Evolutionary conservation across 2,888 invertebrate genomes (phyloP).

Genomic region (Operophtera brumata): DNA sequence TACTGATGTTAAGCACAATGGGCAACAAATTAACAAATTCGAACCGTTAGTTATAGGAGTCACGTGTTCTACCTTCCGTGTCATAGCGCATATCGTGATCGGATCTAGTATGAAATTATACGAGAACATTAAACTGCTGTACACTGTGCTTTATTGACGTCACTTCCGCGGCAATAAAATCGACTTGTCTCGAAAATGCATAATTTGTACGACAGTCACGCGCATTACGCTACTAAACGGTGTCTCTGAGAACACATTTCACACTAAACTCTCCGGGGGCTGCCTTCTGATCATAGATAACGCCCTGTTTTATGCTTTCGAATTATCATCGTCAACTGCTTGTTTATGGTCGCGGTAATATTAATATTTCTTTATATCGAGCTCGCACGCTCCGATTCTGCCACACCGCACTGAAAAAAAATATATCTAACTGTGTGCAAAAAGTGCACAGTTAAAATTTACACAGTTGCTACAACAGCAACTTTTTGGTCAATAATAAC

Average conservation of each 20-base stretch:
- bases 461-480: no score
- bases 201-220: conserved; percentile 79
- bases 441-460: no score
- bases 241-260: conserved; percentile 78
- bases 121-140: conserved; percentile 74
- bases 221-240: conserved; percentile 78
- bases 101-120: conserved; percentile 71
- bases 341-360: conserved; percentile 70
- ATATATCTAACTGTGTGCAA: no score
- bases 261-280: conserved; percentile 74
- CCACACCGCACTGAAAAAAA: no score
- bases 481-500: no score
- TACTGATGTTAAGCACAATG: background rate
- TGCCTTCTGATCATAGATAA: conserved; percentile 73
- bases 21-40: conserved; percentile 26
- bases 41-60: conserved; percentile 24
- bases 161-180: conserved; percentile 78
- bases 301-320: conserved; percentile 75
- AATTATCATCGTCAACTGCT: conserved; percentile 73
- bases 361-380: conserved; percentile 75
- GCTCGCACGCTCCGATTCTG: conserved; percentile 58
- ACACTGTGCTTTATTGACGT: conserved; percentile 78
- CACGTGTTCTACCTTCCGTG: conserved; percentile 55
- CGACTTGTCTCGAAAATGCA: conserved; percentile 77
- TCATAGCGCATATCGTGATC: conserved; percentile 62